Evolutionary conservation across 2,888 invertebrate genomes (phyloP).

Genomic region (Teleiodes luculella): DNA sequence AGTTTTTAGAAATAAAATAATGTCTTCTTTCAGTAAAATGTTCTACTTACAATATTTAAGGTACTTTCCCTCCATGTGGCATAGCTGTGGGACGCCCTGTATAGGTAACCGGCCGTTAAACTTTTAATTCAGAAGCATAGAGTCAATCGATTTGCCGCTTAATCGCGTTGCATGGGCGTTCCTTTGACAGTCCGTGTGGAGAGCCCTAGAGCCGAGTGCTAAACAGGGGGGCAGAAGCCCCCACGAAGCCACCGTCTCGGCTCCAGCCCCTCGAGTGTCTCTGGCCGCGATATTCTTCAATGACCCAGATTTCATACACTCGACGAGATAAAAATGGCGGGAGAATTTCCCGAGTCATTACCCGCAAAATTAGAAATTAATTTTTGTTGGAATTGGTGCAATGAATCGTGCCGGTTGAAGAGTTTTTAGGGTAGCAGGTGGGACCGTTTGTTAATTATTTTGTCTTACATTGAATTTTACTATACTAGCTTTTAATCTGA

Average conservation of each 20-base stretch:
- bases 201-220: conserved; percentile 41
- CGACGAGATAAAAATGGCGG: conserved; percentile 1
- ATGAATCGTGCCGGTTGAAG: neutral
- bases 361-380: neutral
- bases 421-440: too few species aligned
- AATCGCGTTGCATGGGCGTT: conserved; percentile 22
- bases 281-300: conserved; percentile 50
- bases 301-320: conserved; percentile 31
- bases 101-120: neutral
- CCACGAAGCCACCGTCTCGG: conserved; percentile 38
- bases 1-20: too few species aligned
- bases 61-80: too few species aligned
- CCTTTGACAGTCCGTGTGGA: conserved; percentile 41
- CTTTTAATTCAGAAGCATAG: neutral
- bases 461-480: too few species aligned
- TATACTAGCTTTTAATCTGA: too few species aligned
- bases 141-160: neutral
- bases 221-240: conserved; percentile 54
- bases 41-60: too few species aligned
- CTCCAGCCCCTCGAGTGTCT: conserved; percentile 43
- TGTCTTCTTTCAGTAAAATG: too few species aligned
- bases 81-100: too few species aligned
- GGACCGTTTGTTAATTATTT: too few species aligned
- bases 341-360: conserved; percentile 15
- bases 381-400: conserved; percentile 9